These are phyloP conservation scores for Eurytoma adleriae DNA, from an alignment of 2,888 invertebrate species.

Conservation along the genomic window DNA sequence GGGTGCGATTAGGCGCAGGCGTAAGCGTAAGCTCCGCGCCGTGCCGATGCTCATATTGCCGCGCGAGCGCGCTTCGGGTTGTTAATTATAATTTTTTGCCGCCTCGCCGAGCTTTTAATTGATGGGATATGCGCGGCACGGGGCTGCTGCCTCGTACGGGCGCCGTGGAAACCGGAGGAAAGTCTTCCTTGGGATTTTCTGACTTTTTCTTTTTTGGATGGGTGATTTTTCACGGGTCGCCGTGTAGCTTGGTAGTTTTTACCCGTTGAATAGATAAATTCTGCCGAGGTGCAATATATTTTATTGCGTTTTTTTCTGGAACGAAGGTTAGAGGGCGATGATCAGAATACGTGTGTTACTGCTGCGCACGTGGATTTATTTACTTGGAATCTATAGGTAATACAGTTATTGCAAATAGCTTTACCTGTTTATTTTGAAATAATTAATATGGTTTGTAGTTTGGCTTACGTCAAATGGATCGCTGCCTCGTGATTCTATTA, in stretches of 20 bases:
- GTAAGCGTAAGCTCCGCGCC: neutral
- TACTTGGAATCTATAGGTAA: neutral
- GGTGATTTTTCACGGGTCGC: too few species aligned
- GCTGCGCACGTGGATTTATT: neutral
- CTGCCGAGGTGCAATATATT: too few species aligned
- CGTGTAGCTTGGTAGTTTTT: too few species aligned
- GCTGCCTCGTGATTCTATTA: neutral
- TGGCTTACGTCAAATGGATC: neutral
- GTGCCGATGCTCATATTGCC: conserved; percentile 16
- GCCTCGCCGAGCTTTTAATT: neutral
- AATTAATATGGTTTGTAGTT: conserved; percentile 1
- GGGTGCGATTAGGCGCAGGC: neutral
- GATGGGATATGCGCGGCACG: neutral
- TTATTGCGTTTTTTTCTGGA: too few species aligned
- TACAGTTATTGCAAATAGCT: neutral
- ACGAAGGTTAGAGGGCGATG: neutral
- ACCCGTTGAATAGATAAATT: too few species aligned
- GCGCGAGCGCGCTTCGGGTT: neutral
- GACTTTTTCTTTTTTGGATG: too few species aligned
- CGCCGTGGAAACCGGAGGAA: neutral
- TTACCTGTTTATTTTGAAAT: neutral
- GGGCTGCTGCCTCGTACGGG: neutral
- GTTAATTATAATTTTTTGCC: conserved; percentile 7
- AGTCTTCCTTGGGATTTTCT: too few species aligned
- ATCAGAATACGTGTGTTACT: neutral